A percentile compares a stretch with the other conserved stretches of the same genome.
Conservation (phyloP, 2,888 invertebrate genomes). For the Nemapogon koenigi region DNA sequence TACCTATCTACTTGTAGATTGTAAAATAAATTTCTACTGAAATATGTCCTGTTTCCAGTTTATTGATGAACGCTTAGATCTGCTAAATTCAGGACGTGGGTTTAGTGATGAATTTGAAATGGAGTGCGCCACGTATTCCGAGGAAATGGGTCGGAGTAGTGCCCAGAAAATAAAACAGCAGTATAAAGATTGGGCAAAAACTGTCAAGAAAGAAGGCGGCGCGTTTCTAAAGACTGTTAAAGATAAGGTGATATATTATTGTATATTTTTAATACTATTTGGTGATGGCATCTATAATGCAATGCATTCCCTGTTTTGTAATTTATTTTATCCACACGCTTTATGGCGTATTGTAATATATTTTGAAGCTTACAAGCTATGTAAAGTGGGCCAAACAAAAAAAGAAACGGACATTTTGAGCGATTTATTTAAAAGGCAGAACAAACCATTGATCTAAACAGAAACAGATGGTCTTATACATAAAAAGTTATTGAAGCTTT, state of each 20-base stretch:
- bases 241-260: constrained; percentile 71
- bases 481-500: no score
- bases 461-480: no score
- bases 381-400: no score
- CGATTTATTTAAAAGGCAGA: no score
- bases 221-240: constrained; percentile 87
- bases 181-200: constrained; percentile 78
- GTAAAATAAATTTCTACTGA: constrained; percentile 8
- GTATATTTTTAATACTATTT: constrained; percentile 2
- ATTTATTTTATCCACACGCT: constrained; percentile 5
- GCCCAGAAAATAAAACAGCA: constrained; percentile 53
- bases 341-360: neutral
- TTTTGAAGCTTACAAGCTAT: neutral
- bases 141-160: constrained; percentile 53
- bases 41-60: constrained; percentile 67
- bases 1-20: constrained; percentile 1
- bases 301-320: no score
- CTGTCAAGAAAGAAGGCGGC: constrained; percentile 80
- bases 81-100: constrained; percentile 91
- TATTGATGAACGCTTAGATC: constrained; percentile 90
- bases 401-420: no score
- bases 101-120: constrained; percentile 96
- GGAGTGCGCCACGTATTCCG: constrained; percentile 70
- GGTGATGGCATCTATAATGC: constrained; percentile 3
- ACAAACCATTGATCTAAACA: no score